These are phyloP conservation scores for Maccullochella peelii DNA, from an alignment of 2,113 vertebrate genomes.

Conservation along the genomic window DNA sequence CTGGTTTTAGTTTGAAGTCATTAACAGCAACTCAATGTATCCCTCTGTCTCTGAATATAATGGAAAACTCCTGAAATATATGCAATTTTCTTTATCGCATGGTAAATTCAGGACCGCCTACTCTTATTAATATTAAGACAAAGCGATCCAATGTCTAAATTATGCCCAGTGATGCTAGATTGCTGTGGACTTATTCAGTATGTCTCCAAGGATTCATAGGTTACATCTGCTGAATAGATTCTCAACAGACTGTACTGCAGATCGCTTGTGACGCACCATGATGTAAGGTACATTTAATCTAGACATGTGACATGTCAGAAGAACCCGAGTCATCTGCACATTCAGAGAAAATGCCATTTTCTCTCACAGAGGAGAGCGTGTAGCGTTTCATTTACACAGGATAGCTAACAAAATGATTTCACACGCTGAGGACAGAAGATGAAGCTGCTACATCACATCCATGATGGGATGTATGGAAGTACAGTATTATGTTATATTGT, in stretches of 20 bases:
- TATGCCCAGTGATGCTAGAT: background rate
- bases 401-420: background rate
- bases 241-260: background rate
- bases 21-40: background rate
- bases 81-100: background rate
- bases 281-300: conserved; percentile 21
- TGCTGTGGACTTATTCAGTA: background rate
- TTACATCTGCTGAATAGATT: background rate
- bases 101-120: no score
- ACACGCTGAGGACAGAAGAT: background rate
- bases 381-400: background rate
- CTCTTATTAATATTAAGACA: background rate
- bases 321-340: background rate
- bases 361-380: background rate
- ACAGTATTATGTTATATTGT: no score
- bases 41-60: background rate
- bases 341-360: background rate
- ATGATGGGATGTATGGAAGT: background rate
- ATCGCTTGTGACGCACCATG: background rate
- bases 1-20: background rate
- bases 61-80: background rate
- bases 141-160: background rate
- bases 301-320: background rate
- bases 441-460: background rate
- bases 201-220: background rate